These are phyloP conservation scores for Galleria mellonella DNA, from an alignment of 1,140 invertebrate genomes.

Conservation along the genomic window DNA sequence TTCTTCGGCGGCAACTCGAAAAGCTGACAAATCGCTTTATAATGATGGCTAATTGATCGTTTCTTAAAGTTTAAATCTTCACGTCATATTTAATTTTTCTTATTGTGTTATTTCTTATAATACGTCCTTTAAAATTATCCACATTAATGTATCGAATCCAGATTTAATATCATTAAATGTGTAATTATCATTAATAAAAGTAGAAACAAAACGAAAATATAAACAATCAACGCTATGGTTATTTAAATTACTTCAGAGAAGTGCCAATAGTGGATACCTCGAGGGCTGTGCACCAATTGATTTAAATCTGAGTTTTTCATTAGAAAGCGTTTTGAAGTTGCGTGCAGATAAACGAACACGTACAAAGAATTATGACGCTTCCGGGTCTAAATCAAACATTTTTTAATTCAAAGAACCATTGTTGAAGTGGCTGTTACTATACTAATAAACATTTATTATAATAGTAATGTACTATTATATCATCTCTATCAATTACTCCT, in stretches of 20 bases:
- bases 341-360: slow-evolving; percentile 20
- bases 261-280: no score
- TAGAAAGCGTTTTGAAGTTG: slow-evolving; percentile 20
- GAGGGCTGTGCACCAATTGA: background rate
- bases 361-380: slow-evolving; percentile 22
- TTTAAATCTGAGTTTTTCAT: slow-evolving; percentile 3
- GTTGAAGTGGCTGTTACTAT: slow-evolving; percentile 14
- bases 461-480: slow-evolving; percentile 3
- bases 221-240: no score
- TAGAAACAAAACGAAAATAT: no score
- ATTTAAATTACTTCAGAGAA: no score
- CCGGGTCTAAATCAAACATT: slow-evolving; percentile 25
- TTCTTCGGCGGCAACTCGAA: slow-evolving; percentile 18
- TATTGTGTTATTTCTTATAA: background rate
- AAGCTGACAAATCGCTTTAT: slow-evolving; percentile 43
- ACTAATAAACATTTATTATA: slow-evolving; percentile 23
- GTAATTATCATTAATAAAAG: no score
- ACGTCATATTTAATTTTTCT: slow-evolving; percentile 12
- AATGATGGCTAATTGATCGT: slow-evolving; percentile 43
- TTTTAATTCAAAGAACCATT: slow-evolving; percentile 9
- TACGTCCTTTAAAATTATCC: no score
- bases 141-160: no score
- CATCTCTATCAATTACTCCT: slow-evolving; percentile 21
- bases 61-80: slow-evolving; percentile 14
- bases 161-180: no score